Conservation (phyloP, 2,888 invertebrate genomes). For the Spialia ferax region DNA sequence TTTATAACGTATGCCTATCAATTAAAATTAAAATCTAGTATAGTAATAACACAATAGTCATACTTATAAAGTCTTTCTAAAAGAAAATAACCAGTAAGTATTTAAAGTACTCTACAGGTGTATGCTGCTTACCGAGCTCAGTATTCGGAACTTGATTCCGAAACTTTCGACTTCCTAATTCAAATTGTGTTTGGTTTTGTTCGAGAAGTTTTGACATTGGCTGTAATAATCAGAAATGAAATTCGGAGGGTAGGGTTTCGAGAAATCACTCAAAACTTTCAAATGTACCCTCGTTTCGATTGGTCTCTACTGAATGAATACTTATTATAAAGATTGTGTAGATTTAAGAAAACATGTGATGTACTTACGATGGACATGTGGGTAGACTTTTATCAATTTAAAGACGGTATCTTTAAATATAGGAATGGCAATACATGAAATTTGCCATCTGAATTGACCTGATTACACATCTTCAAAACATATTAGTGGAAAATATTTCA, state of each 20-base stretch:
- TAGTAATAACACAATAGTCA: no score
- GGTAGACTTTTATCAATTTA: no score
- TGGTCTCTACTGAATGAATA: not conserved
- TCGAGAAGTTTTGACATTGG: conserved; percentile 39
- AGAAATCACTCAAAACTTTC: conserved; percentile 37
- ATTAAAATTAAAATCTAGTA: no score
- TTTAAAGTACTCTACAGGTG: conserved; percentile 24
- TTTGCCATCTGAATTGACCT: no score
- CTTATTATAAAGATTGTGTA: not conserved
- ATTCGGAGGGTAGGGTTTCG: conserved; percentile 34
- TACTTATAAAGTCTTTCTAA: not conserved
- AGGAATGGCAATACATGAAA: no score
- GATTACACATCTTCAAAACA: no score
- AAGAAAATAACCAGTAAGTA: not conserved
- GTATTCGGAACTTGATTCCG: conserved; percentile 26
- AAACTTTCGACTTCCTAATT: conserved; percentile 34
- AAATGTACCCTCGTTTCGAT: conserved; percentile 7
- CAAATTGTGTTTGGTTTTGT: conserved; percentile 41
- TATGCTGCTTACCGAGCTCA: conserved; percentile 24
- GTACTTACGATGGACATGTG: no score
- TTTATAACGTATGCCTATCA: no score
- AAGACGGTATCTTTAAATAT: no score
- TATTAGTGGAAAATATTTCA: no score
- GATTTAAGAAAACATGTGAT: not conserved
- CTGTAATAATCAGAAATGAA: conserved; percentile 39